Evolutionary conservation across 2,888 invertebrate species (phyloP).

Genomic region (Monochamus alternatus): DNA sequence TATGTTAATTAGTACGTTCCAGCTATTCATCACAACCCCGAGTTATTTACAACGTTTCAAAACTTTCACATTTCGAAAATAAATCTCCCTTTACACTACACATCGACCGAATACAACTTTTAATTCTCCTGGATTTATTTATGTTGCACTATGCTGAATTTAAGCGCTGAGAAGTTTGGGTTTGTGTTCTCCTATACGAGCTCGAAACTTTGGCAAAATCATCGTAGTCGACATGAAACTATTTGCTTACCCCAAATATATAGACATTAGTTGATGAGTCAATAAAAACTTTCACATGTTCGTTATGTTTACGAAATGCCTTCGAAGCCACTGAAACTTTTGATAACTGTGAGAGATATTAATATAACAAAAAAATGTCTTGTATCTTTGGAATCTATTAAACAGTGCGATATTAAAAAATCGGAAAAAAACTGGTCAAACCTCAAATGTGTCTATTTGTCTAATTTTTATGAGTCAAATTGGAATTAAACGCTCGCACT

Average conservation of each 20-base stretch:
- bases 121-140: conserved; percentile 19
- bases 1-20: conserved; percentile 6
- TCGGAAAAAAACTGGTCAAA: too few relatives aligned
- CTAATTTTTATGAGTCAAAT: too few relatives aligned
- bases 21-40: neutral
- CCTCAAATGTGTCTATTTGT: too few relatives aligned
- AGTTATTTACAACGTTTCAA: conserved; percentile 16
- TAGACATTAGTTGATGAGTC: conserved; percentile 20
- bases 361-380: neutral
- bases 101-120: conserved; percentile 5
- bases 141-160: conserved; percentile 19
- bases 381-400: neutral
- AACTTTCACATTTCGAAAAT: conserved; percentile 24
- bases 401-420: neutral
- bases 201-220: neutral
- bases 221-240: neutral
- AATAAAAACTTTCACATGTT: conserved; percentile 19
- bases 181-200: neutral
- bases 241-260: conserved; percentile 14
- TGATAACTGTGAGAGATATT: neutral
- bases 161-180: conserved; percentile 2
- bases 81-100: conserved; percentile 22
- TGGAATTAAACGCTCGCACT: too few relatives aligned
- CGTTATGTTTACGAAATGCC: neutral
- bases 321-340: neutral